phyloP scores from a whole-genome alignment of 2,113 vertebrate genomes.

The Petrocephalus microphthalmus region DNA sequence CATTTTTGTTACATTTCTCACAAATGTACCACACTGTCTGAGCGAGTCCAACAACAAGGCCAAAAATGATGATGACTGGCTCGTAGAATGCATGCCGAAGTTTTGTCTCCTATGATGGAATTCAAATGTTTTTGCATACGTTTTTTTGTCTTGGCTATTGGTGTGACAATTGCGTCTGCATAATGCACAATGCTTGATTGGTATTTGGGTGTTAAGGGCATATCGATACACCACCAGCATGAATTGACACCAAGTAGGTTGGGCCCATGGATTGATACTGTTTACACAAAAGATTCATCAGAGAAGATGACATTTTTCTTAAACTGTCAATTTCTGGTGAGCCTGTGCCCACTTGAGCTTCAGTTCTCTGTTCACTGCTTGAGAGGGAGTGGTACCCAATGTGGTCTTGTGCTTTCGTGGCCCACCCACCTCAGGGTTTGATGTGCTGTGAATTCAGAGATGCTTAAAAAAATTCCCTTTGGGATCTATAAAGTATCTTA shows the following conservation, averaged over 20 bases:
- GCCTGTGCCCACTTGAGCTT: not conserved
- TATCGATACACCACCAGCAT: not conserved
- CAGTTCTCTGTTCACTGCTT: not conserved
- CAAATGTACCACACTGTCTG: not conserved
- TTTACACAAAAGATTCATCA: not conserved
- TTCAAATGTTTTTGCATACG: not conserved
- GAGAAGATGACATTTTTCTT: not conserved
- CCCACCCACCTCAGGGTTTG: not conserved
- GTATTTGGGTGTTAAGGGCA: not conserved
- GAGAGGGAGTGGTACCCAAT: not conserved
- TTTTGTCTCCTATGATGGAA: not conserved
- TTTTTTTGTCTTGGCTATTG: not conserved
- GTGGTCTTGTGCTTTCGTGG: not conserved
- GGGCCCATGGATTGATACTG: not conserved
- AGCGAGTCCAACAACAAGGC: not conserved
- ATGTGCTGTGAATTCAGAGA: not conserved
- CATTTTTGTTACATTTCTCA: not conserved
- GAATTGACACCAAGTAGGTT: not conserved
- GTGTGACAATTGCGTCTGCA: not conserved
- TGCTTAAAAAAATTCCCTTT: not conserved
- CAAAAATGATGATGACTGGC: not conserved
- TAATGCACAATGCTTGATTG: not conserved
- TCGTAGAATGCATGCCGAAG: not conserved
- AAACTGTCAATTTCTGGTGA: not conserved
- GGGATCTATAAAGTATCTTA: not conserved